Conservation (phyloP, 2,797 vertebrate species). For the Hyperoplus immaculatus region DNA sequence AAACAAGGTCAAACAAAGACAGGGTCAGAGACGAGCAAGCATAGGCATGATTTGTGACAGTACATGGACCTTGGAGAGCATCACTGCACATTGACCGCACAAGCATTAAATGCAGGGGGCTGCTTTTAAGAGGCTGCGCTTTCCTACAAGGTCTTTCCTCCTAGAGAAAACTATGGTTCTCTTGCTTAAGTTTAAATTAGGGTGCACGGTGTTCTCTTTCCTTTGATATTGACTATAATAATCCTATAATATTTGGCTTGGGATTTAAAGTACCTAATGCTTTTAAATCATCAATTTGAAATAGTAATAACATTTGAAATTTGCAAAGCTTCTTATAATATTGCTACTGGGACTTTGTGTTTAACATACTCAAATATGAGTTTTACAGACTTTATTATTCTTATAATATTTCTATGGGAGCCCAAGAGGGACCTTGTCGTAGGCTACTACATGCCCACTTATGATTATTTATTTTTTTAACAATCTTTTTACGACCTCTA, state of each 20-base stretch:
- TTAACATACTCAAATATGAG: not conserved
- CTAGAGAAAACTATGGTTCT: not conserved
- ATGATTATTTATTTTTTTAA: not conserved
- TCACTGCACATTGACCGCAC: not conserved
- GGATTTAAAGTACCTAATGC: not conserved
- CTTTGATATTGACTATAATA: not conserved
- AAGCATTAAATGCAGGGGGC: not conserved
- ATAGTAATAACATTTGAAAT: not conserved
- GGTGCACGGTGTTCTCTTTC: not conserved
- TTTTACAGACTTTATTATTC: not conserved
- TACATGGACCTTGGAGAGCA: conserved; percentile 8
- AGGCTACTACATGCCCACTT: too few species aligned
- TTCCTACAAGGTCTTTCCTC: not conserved
- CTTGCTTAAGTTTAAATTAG: not conserved
- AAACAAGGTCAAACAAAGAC: conserved; percentile 8
- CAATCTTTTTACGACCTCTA: not conserved
- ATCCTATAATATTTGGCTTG: not conserved
- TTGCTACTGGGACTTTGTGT: conserved; percentile 7
- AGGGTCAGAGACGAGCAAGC: conserved; percentile 54
- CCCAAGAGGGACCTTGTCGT: not conserved
- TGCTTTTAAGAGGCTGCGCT: not conserved
- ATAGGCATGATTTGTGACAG: conserved; percentile 20
- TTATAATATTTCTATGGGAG: not conserved
- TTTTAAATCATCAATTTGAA: not conserved
- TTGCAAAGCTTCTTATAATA: not conserved